Evolutionary conservation across 2,797 vertebrate species (phyloP), one percentile per base, ranked within the genome.

Genomic region (Eptatretus atami): DNA sequence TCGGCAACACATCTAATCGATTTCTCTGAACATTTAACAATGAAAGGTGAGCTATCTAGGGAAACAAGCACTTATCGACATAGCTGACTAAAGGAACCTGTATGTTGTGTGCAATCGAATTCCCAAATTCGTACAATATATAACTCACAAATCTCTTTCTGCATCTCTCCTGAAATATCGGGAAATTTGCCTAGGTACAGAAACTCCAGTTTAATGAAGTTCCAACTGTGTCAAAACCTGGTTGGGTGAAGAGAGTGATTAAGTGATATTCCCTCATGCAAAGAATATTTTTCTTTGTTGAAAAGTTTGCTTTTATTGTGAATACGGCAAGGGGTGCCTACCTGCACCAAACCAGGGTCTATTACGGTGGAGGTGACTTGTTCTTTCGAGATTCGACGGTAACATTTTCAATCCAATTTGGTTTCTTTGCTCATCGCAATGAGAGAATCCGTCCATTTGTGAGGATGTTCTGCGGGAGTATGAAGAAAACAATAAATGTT

Each of bases 161-260:
- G 77, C 68, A 93, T 78, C 68, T n/a, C n/a, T n/a, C n/a, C n/a
- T n/a, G n/a, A n/a, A 15, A 80, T 65, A 11, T 77, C 64, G 0
- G 86, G 86, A 44, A 81, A 74, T 9, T 73, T 71, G 67, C 82
- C 80, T 11, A 77, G 64, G 61, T 95, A 88, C 73, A 83, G 67
- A 93, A 71, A 54, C 78, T 71, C 90, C 90, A 96, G 6, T 84
- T 86, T 15, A 95, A 63, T 13, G 76, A 79, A 0, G 84, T 87
- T 11, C 81, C 68, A 66, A 94, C 65, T 0, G 88, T 93, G 71
- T 94, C 88, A 53, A 96, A 95, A 52, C 87, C 90, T 96, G 64
- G 13, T 57, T 60, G 31, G 0, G 25, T 1, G 61, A 13, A 31
- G 54, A 13, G 12, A 19, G 65, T 15, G 66, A 53, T 13, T 53